These are phyloP conservation scores for Brachionus rotundiformis DNA, from an alignment of 1,140 invertebrate genomes.

Conservation along the genomic window DNA sequence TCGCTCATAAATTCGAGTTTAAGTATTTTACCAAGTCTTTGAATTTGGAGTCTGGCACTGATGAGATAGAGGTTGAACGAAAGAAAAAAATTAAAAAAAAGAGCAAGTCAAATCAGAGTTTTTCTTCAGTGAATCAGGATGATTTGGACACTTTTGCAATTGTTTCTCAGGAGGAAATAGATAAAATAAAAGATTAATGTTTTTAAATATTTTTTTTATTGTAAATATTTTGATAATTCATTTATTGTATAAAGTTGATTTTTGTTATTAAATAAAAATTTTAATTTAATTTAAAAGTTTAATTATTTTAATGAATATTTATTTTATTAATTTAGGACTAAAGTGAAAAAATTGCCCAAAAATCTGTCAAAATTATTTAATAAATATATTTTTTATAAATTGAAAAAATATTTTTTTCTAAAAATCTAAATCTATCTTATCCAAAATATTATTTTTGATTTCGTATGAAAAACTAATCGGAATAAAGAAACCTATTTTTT, in stretches of 20 bases:
- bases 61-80: background rate
- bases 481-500: no score
- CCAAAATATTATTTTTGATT: no score
- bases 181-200: conserved; percentile 25
- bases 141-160: conserved; percentile 37
- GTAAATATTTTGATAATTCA: background rate
- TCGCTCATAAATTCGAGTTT: conserved; percentile 29
- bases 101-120: conserved; percentile 15
- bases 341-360: no score
- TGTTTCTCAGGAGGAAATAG: conserved; percentile 38
- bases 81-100: conserved; percentile 41
- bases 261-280: no score
- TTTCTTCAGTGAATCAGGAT: background rate
- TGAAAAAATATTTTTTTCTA: no score
- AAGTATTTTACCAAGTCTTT: conserved; percentile 30
- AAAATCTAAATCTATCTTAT: no score
- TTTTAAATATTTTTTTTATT: background rate
- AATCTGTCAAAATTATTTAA: no score
- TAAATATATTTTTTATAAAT: no score
- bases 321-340: no score
- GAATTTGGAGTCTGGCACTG: background rate
- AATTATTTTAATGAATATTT: no score
- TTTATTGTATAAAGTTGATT: background rate
- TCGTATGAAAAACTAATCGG: no score
- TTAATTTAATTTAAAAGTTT: no score